Base-by-base conservation (phyloP, 2,888 invertebrate genomes). In the Agrotis ipsilon region DNA sequence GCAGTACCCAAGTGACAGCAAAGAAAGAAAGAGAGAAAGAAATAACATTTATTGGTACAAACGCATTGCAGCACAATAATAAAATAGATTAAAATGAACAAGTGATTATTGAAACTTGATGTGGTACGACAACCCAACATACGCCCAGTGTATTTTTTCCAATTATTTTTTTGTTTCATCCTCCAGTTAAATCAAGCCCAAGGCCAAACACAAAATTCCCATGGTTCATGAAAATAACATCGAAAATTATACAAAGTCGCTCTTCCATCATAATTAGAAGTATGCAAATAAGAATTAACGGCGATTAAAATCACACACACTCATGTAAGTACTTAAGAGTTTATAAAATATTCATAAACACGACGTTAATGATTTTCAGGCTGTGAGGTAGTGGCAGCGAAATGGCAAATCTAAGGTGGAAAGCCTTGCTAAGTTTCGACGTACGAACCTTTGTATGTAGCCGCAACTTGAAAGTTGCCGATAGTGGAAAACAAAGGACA, bases 261-360 rank as follows among this genome's bases (percentile, higher is more conserved):
- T 70, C 52, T 49, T 71, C 63, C 58, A 63, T 68, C 75, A 72
- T 79, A 72, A 79, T 82, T 59, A 69, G 66, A 70, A 66, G 64
- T 75, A 82, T 82, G 81, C 77, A 83, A 82, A 82, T 80, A 77
- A 67, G 73, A 63, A 83, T 75, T 71, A 68, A 59, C 64, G 24
- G 64, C 66, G 62, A 77, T 82, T 83, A 65, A 80, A 71, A 80
- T 77, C 58, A 77, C 61, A 72, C 59, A 52, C 61, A 65, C 66
- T 64, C 70, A 72, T 24, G 54, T 68, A 65, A n/a, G 48, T 71
- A 73, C 66, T 80, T 73, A 58, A 32, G 52, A 67, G 73, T 80
- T 62, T 32, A 74, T 72, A 55, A 77, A 77, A 74, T 81, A 80
- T 83, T 77, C 83, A 77, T 72, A 39, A 45, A 52, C 54, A 55